phyloP scores from a whole-genome alignment of 2,888 invertebrate species.

The Drosophila austrosaltans region DNA sequence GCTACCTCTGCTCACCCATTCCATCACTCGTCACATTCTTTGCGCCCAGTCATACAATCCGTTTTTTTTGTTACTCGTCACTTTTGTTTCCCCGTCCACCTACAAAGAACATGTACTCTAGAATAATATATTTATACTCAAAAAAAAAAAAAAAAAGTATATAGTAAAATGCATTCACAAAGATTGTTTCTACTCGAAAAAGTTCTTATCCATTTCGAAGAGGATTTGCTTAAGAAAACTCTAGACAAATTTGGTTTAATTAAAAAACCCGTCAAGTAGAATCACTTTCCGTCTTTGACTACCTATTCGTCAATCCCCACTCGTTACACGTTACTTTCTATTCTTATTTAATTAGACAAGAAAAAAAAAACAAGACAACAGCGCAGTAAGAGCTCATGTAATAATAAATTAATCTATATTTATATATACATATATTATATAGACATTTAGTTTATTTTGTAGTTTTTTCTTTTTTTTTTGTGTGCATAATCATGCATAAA shows the following conservation, averaged over 20 bases:
- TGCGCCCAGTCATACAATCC: background rate
- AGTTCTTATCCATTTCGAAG: background rate
- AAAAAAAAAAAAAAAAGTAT: background rate
- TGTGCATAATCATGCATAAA: constrained; percentile 18
- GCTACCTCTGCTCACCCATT: constrained; percentile 5
- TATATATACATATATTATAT: constrained; percentile 32
- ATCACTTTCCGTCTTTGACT: background rate
- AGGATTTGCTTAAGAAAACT: background rate
- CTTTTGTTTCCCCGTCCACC: background rate
- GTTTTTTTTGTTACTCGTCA: background rate
- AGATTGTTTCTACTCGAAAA: background rate
- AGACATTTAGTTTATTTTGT: constrained; percentile 32
- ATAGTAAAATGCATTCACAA: too few species aligned
- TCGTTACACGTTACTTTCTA: background rate
- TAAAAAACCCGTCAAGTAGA: background rate
- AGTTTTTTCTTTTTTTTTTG: constrained; percentile 20
- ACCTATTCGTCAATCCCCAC: background rate
- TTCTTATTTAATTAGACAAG: constrained; percentile 17
- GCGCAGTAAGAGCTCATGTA: constrained; percentile 21
- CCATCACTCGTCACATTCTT: constrained; percentile 2
- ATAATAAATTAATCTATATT: constrained; percentile 36
- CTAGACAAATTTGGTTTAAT: background rate
- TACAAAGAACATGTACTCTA: background rate
- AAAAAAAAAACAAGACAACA: constrained; percentile 19
- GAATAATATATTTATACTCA: background rate